Evolutionary conservation across 2,888 invertebrate species (phyloP).

Genomic region (Phyto melanocephala): DNA sequence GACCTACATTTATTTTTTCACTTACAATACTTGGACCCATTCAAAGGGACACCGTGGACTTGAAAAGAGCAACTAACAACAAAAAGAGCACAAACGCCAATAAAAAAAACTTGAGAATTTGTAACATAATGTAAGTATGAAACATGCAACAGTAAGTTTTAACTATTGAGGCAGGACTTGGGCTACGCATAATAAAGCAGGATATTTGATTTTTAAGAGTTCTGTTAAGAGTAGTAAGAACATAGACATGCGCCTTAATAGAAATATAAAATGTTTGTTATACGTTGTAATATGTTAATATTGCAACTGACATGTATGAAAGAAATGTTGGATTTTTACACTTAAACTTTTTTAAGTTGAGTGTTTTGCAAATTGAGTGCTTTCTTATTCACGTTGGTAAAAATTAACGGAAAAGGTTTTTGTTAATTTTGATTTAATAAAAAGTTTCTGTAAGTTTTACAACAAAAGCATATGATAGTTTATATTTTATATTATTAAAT

Average conservation of each 20-base stretch:
- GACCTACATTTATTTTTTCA: constrained; percentile 69
- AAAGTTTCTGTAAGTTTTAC: no score
- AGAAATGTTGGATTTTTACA: constrained; percentile 32
- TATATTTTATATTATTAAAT: no score
- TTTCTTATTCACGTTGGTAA: no score
- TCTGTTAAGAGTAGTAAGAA: neutral
- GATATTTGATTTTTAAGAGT: neutral
- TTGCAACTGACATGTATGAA: constrained; percentile 34
- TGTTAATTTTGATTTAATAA: no score
- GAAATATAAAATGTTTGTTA: neutral
- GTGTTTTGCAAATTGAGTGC: neutral
- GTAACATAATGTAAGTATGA: neutral
- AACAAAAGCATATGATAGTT: no score
- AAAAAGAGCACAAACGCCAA: neutral
- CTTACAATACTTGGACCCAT: neutral
- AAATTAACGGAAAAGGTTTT: no score
- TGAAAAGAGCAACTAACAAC: neutral
- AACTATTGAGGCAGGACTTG: constrained; percentile 59
- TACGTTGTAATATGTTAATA: no score
- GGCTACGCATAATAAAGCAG: neutral
- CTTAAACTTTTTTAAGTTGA: neutral
- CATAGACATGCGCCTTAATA: neutral
- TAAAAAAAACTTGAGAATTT: neutral
- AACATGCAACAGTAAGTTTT: constrained; percentile 46
- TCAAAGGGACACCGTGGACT: neutral